Conservation (phyloP, 2,888 invertebrate species). For the Heteromyza rotundicornis region DNA sequence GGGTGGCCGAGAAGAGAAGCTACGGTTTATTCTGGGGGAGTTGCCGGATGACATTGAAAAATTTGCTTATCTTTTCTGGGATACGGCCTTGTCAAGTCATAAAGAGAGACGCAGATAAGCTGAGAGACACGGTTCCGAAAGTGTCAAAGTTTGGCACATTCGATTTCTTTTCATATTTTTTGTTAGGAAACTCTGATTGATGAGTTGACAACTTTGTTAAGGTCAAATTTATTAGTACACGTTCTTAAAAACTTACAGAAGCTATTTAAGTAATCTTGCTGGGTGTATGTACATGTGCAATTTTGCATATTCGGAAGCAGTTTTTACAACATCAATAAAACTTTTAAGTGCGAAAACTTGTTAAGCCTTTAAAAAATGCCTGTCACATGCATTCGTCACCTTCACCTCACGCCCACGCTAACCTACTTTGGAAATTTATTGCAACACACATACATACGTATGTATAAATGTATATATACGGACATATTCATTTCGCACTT, state of each 20-base stretch:
- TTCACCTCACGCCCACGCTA: neutral
- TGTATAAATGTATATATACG: too few relatives aligned
- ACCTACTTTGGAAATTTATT: neutral
- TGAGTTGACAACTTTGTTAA: conserved; percentile 2
- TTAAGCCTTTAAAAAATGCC: conserved; percentile 20
- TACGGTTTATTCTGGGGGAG: neutral
- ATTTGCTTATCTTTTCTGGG: conserved; percentile 6
- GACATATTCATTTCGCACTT: too few relatives aligned
- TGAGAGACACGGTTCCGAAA: too few relatives aligned
- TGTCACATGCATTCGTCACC: neutral
- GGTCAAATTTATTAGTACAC: neutral
- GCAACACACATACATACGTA: neutral
- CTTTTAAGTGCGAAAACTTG: conserved; percentile 48
- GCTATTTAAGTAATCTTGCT: neutral
- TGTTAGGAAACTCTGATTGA: neutral
- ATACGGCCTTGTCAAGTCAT: neutral
- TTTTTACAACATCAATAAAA: conserved; percentile 41
- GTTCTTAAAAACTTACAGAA: neutral
- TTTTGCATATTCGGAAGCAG: neutral
- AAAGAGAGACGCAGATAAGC: too few relatives aligned
- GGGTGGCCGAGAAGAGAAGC: neutral
- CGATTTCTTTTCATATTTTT: neutral
- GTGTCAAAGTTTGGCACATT: too few relatives aligned
- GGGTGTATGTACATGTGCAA: neutral
- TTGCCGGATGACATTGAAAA: conserved; percentile 22